These are phyloP conservation scores for Meandrusa payeni DNA, from an alignment of 2,888 invertebrate species.

Conservation along the genomic window DNA sequence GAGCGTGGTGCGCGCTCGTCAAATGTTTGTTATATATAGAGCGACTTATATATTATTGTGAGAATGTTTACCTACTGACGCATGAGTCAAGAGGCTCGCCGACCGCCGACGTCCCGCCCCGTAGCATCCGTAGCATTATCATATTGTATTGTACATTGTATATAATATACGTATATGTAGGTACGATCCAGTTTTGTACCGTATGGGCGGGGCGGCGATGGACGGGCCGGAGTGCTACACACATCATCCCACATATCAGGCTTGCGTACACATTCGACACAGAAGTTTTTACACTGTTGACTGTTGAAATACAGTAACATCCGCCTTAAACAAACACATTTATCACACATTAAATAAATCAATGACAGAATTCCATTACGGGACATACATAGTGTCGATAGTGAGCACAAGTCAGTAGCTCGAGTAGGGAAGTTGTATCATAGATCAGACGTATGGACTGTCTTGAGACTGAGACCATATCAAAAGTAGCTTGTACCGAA, in stretches of 20 bases:
- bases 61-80: conserved; percentile 69
- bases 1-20: conserved; percentile 70
- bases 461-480: conserved; percentile 81
- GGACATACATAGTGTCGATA: conserved; percentile 38
- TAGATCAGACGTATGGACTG: conserved; percentile 74
- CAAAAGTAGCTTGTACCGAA: conserved; percentile 67
- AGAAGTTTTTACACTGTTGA: conserved; percentile 24
- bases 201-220: conserved; percentile 52
- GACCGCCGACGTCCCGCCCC: conserved; percentile 59
- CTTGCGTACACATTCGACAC: conserved; percentile 63
- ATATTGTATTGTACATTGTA: conserved; percentile 76
- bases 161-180: conserved; percentile 73
- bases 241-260: conserved; percentile 78
- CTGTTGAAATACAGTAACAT: conserved; percentile 3
- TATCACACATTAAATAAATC: neutral
- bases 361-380: neutral
- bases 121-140: conserved; percentile 65
- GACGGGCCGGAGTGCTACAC: conserved; percentile 64
- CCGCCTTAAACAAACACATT: neutral
- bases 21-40: conserved; percentile 74
- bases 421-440: conserved; percentile 75
- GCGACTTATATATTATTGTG: conserved; percentile 78
- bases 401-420: conserved; percentile 71
- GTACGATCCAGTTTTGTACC: conserved; percentile 70
- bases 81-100: conserved; percentile 55